These are phyloP conservation scores for Notothenia coriiceps DNA, from an alignment of 2,113 vertebrate genomes.

Conservation along the genomic window DNA sequence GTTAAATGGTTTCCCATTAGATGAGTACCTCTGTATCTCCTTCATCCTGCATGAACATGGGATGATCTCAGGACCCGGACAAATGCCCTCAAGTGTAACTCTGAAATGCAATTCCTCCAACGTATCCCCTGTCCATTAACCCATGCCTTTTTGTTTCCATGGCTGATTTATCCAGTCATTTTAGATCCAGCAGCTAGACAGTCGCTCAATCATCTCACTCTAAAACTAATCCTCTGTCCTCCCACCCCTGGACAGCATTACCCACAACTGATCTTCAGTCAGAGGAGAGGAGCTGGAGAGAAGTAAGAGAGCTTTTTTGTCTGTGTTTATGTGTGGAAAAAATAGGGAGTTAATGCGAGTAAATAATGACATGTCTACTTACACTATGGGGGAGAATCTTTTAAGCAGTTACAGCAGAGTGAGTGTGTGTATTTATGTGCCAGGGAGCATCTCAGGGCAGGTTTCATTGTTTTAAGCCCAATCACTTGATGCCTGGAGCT, in stretches of 20 bases:
- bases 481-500: conserved; percentile 59
- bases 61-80: conserved; percentile 40
- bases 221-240: conserved; percentile 77
- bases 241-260: conserved; percentile 46
- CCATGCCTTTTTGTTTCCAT: conserved; percentile 68
- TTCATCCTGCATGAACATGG: conserved; percentile 5
- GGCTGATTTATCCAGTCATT: conserved; percentile 80
- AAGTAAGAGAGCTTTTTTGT: conserved; percentile 16
- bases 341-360: conserved; percentile 48
- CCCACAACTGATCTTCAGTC: conserved; percentile 42
- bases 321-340: conserved; percentile 37
- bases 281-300: conserved; percentile 21
- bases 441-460: conserved; percentile 58
- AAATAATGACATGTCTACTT: conserved; percentile 61
- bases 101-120: conserved; percentile 51
- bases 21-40: neutral
- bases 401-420: conserved; percentile 45
- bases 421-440: conserved; percentile 54
- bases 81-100: conserved; percentile 45
- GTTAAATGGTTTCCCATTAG: conserved; percentile 22
- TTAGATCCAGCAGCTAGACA: conserved; percentile 60
- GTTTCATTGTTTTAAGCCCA: conserved; percentile 58
- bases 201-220: conserved; percentile 64
- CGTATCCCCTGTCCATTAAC: conserved; percentile 74
- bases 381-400: conserved; percentile 47